phyloP scores from a whole-genome alignment of 1,140 invertebrate species.

The Brachionus calyciflorus region DNA sequence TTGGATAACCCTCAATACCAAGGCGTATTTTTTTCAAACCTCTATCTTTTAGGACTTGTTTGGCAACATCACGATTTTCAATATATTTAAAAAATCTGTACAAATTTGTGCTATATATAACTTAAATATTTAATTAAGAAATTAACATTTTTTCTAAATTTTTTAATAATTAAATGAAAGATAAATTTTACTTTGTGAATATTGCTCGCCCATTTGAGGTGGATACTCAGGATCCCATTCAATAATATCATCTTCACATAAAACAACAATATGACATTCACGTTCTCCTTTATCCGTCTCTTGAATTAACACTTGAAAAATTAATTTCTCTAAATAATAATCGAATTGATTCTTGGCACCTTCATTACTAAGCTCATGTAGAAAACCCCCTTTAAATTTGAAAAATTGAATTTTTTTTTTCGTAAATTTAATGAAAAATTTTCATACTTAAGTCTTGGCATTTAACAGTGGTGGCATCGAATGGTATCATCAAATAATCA shows the following conservation, averaged over 20 bases:
- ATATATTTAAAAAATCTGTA: constrained; percentile 99
- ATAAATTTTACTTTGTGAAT: constrained; percentile 72
- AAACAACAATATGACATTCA: constrained; percentile 78
- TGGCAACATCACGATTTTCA: constrained; percentile 97
- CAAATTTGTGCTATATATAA: constrained; percentile 79
- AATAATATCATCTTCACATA: constrained; percentile 89
- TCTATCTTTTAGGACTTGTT: constrained; percentile 93
- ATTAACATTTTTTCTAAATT: constrained; percentile 8
- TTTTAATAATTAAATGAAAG: not conserved
- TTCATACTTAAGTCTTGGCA: constrained; percentile 82
- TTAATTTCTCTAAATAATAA: constrained; percentile 77
- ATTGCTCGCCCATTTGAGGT: constrained; percentile 91
- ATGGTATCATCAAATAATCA: constrained; percentile 95
- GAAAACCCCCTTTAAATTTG: constrained; percentile 71
- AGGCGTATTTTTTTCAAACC: constrained; percentile 97
- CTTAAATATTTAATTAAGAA: constrained; percentile 49
- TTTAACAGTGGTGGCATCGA: constrained; percentile 89
- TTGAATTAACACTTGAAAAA: constrained; percentile 38
- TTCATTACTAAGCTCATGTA: constrained; percentile 97
- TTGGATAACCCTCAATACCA: constrained; percentile 97
- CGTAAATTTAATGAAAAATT: constrained; percentile 56
- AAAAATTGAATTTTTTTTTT: not conserved
- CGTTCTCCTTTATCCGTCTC: constrained; percentile 62
- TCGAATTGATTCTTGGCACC: constrained; percentile 95
- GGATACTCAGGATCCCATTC: constrained; percentile 99